phyloP scores from a whole-genome alignment of 1,140 invertebrate species.

The Cataglyphis hispanica region DNA sequence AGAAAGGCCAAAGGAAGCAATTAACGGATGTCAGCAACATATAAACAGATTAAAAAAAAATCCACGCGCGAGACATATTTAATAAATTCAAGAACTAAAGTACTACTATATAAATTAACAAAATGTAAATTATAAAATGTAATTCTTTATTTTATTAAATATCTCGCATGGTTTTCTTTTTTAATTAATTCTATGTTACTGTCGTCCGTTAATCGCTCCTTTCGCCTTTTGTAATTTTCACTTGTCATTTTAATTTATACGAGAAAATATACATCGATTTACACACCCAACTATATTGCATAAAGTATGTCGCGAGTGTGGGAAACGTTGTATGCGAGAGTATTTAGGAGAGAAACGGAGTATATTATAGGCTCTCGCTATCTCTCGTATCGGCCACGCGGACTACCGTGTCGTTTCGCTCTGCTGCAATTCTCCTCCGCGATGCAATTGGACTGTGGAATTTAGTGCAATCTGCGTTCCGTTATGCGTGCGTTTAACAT shows the following conservation, averaged over 20 bases:
- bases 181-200: no score
- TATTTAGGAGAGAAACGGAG: slow-evolving; percentile 46
- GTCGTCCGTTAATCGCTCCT: no score
- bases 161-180: no score
- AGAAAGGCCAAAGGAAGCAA: no score
- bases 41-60: no score
- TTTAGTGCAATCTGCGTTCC: slow-evolving; percentile 74
- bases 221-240: no score
- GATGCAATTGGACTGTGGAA: slow-evolving; percentile 73
- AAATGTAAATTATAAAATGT: no score
- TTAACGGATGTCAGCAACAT: no score
- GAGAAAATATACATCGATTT: not conserved
- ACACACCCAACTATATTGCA: not conserved
- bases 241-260: not conserved
- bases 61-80: no score
- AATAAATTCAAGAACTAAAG: no score
- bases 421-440: slow-evolving; percentile 50
- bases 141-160: no score
- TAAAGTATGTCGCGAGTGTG: not conserved
- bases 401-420: slow-evolving; percentile 67
- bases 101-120: no score
- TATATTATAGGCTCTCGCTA: slow-evolving; percentile 58
- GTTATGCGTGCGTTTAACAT: slow-evolving; percentile 59
- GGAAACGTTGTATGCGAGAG: not conserved
- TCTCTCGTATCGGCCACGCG: slow-evolving; percentile 69